Conservation (phyloP, 1,140 invertebrate species). For the Diplogasteroides magnus region DNA sequence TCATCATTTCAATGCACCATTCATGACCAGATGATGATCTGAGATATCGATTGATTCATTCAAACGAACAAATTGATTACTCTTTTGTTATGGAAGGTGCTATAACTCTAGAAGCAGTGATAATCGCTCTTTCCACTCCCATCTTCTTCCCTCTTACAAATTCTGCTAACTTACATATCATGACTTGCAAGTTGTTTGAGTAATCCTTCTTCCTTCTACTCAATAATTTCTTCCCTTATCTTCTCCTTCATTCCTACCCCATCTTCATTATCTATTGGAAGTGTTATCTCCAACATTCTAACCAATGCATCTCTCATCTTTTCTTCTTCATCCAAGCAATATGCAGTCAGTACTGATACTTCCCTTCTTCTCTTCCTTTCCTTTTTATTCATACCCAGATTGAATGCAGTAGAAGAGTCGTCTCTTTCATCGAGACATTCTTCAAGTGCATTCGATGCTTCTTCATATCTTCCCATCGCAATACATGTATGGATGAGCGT, state of each 20-base stretch:
- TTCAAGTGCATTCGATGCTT: slow-evolving; percentile 91
- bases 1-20: slow-evolving; percentile 66
- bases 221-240: slow-evolving; percentile 57
- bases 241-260: slow-evolving; percentile 70
- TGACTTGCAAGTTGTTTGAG: slow-evolving; percentile 68
- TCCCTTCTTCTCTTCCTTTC: neutral
- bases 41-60: slow-evolving; percentile 72
- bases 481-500: too few species aligned
- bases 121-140: slow-evolving; percentile 76
- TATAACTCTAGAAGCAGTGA: slow-evolving; percentile 84
- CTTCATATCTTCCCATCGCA: slow-evolving; percentile 87
- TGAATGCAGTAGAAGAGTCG: slow-evolving; percentile 79
- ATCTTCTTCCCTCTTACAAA: slow-evolving; percentile 70
- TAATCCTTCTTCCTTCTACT: slow-evolving; percentile 60
- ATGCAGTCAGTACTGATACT: slow-evolving; percentile 74
- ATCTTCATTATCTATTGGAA: slow-evolving; percentile 76
- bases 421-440: slow-evolving; percentile 93
- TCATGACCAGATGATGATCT: slow-evolving; percentile 63
- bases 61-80: slow-evolving; percentile 25
- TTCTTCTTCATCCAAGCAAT: slow-evolving; percentile 83
- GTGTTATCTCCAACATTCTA: slow-evolving; percentile 77
- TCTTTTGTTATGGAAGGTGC: slow-evolving; percentile 69
- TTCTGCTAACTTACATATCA: slow-evolving; percentile 71
- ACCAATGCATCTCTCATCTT: slow-evolving; percentile 89
- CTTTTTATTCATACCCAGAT: slow-evolving; percentile 61